Evolutionary conservation across 2,888 invertebrate genomes (phyloP).

Genomic region (Drosophila longiperda): DNA sequence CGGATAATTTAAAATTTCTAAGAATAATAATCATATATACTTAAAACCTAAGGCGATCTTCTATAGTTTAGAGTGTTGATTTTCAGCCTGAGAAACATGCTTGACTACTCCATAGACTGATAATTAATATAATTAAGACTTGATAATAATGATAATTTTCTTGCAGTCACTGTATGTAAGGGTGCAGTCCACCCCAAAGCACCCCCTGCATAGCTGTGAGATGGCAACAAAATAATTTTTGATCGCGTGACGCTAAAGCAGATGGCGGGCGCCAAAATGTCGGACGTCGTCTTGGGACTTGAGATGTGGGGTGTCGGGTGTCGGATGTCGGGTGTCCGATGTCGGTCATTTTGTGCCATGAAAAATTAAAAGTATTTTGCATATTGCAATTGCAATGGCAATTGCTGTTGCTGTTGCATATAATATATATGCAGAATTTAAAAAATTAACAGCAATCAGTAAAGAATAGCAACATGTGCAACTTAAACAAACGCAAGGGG

Average conservation of each 20-base stretch:
- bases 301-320: conserved; percentile 1
- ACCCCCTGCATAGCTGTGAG: conserved; percentile 49
- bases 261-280: conserved; percentile 36
- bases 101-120: too few species aligned
- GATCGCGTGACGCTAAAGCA: conserved; percentile 66
- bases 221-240: conserved; percentile 75
- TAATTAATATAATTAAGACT: background rate
- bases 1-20: background rate
- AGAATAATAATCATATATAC: background rate
- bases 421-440: conserved; percentile 9
- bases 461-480: conserved; percentile 1
- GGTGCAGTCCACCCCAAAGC: background rate
- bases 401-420: conserved; percentile 20
- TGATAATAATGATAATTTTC: background rate
- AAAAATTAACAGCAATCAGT: conserved; percentile 18
- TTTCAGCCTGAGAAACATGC: background rate
- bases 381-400: conserved; percentile 39
- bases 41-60: background rate
- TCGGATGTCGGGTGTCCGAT: conserved; percentile 44
- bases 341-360: conserved; percentile 63
- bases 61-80: background rate
- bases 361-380: conserved; percentile 53
- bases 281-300: conserved; percentile 23
- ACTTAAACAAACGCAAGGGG: background rate
- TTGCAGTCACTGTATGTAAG: background rate